These are phyloP conservation scores for Pseudomyrmex concolor DNA, from an alignment of 1,140 invertebrate species.

Conservation along the genomic window DNA sequence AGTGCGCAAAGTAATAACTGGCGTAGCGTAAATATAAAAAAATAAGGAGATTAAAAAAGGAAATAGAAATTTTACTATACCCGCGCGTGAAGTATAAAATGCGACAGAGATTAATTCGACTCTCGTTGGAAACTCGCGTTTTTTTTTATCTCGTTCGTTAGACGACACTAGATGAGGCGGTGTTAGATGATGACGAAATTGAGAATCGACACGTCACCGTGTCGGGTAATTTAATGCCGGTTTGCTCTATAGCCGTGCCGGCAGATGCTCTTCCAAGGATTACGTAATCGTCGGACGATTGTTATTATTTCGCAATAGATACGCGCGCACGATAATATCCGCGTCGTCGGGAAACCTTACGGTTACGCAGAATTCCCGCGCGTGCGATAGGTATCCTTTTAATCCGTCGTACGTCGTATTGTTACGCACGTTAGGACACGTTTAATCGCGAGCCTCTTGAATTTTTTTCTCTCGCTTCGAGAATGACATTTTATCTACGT, in stretches of 20 bases:
- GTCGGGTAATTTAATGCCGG: slow-evolving; percentile 14
- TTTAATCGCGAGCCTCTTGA: slow-evolving; percentile 25
- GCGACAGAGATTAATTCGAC: not conserved
- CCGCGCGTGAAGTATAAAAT: too few species aligned
- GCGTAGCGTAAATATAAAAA: too few species aligned
- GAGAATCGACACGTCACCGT: slow-evolving; percentile 26
- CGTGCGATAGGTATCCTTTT: not conserved
- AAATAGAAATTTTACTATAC: too few species aligned
- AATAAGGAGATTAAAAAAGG: too few species aligned
- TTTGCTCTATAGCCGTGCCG: slow-evolving; percentile 48
- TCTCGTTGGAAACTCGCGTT: not conserved
- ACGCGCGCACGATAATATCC: slow-evolving; percentile 32
- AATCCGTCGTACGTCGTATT: not conserved
- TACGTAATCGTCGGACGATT: slow-evolving; percentile 65
- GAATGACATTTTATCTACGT: slow-evolving; percentile 27
- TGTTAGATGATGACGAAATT: slow-evolving; percentile 33
- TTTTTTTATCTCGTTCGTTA: slow-evolving; percentile 5
- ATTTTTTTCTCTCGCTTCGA: slow-evolving; percentile 2
- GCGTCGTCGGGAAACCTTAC: slow-evolving; percentile 16
- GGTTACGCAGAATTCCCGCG: not conserved
- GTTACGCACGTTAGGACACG: slow-evolving; percentile 27
- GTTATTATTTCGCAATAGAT: slow-evolving; percentile 66
- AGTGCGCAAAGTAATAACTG: too few species aligned
- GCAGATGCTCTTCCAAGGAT: slow-evolving; percentile 57
- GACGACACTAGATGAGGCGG: slow-evolving; percentile 11